Conservation (phyloP, 2,888 invertebrate genomes). For the Syritta pipiens region DNA sequence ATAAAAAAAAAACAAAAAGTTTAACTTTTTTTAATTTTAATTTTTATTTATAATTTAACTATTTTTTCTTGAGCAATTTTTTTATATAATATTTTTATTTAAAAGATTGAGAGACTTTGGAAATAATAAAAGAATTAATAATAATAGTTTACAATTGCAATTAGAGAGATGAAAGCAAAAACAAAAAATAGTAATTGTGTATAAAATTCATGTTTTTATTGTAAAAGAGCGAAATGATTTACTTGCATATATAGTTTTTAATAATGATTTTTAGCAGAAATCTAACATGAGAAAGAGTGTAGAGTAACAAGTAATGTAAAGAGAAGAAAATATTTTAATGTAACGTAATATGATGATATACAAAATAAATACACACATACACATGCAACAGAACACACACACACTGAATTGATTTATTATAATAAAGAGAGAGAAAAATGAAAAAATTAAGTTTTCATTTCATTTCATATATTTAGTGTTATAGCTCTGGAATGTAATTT, state of each 20-base stretch:
- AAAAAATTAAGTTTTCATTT: too few relatives aligned
- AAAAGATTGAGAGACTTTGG: constrained; percentile 61
- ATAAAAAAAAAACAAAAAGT: constrained; percentile 19
- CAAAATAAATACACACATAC: constrained; percentile 45
- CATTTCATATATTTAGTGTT: too few relatives aligned
- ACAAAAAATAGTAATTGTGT: constrained; percentile 37
- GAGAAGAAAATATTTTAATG: constrained; percentile 48
- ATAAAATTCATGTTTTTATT: constrained; percentile 50
- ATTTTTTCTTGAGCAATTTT: constrained; percentile 6
- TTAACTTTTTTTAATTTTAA: constrained; percentile 13
- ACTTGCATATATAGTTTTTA: constrained; percentile 56
- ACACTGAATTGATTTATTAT: constrained; percentile 65
- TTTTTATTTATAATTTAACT: constrained; percentile 11
- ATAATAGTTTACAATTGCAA: constrained; percentile 29
- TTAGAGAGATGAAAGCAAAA: constrained; percentile 6
- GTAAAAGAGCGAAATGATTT: constrained; percentile 56
- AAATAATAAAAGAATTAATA: constrained; percentile 41
- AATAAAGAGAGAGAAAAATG: constrained; percentile 69
- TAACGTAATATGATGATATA: constrained; percentile 57
- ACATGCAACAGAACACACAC: constrained; percentile 46
- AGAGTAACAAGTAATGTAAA: constrained; percentile 56
- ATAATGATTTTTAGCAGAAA: constrained; percentile 57
- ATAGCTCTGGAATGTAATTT: too few relatives aligned
- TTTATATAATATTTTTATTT: constrained; percentile 6
- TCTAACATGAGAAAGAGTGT: constrained; percentile 61